Conservation (phyloP, 2,113 vertebrate genomes). For the Corapipo altera region DNA sequence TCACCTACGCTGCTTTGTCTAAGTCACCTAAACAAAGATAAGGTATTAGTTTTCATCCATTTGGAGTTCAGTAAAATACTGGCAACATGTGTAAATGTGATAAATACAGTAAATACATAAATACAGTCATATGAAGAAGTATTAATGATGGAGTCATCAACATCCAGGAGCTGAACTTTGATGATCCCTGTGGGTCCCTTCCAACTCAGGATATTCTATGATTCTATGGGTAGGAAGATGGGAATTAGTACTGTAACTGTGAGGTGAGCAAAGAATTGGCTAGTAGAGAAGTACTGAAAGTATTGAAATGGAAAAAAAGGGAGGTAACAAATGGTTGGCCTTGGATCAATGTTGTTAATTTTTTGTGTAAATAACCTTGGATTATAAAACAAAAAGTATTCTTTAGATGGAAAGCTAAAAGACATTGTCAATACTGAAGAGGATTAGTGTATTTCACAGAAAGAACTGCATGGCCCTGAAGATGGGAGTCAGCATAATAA, state of each 20-base stretch:
- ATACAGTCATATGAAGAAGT: background rate
- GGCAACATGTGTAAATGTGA: background rate
- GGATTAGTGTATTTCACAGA: background rate
- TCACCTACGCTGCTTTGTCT: background rate
- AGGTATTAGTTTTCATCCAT: background rate
- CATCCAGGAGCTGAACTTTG: background rate
- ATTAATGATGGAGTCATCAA: background rate
- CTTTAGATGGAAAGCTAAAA: constrained; percentile 19
- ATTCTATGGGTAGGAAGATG: background rate
- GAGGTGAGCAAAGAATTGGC: background rate
- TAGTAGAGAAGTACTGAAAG: background rate
- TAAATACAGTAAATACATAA: background rate
- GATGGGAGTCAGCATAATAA: background rate
- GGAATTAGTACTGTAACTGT: background rate
- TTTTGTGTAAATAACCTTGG: background rate
- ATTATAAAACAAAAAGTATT: background rate
- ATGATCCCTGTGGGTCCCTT: background rate
- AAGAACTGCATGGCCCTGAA: constrained; percentile 8
- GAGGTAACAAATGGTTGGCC: background rate
- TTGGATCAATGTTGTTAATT: background rate
- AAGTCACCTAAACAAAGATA: background rate
- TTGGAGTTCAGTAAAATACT: background rate
- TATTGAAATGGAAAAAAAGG: background rate
- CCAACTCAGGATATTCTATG: background rate
- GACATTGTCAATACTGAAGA: background rate